Evolutionary conservation across 2,888 invertebrate species (phyloP), one percentile per base, ranked within the genome.

Genomic region (Salpingus planirostris): DNA sequence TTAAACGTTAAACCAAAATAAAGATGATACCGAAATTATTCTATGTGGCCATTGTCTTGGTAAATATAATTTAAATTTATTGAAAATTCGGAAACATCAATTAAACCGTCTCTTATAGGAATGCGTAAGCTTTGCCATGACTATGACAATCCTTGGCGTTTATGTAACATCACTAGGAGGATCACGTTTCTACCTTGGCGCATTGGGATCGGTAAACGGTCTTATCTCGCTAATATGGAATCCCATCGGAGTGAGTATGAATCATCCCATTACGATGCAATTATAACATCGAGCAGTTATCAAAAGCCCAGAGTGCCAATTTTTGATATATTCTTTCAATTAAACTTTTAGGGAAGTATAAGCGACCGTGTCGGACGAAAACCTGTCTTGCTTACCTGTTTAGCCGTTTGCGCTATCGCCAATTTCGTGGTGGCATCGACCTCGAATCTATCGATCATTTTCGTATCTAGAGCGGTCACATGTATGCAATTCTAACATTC

Each of bases 401-500:
- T 18, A 5, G 5, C 8, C 18, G 8, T 18, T 18, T 18, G 18
- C 8, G 8, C 8, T 18, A 18, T 18, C 5, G 18, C 18, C 5
- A 18, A 18, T 18, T 18, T 38, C 2, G 5, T 38, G n/a, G 15
- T 18, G 11, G 11, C 15, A 5, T 6, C 13, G 12, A 11, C 24
- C 3, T 22, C 30, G 10, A 29, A 33, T 2, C 15, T 38, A 3
- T 15, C 11, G n/a, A 11, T 34, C 3, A 24, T 38, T n/a, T 38
- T 38, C 23, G 13, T 38, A 2, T 11, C 31, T 3, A 24, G 34
- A 21, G 10, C 24, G 5, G 11, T 38, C 3, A n/a, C 38, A 22
- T 11, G 38, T 38, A 29, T 26, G 3, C 2, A 24, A 11, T 15
- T 13, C 7, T 15, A n/a, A 11, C n/a, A n/a, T n/a, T n/a, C n/a